Base-by-base conservation (phyloP, 2,797 vertebrate species). In the Oryzias sinensis region DNA sequence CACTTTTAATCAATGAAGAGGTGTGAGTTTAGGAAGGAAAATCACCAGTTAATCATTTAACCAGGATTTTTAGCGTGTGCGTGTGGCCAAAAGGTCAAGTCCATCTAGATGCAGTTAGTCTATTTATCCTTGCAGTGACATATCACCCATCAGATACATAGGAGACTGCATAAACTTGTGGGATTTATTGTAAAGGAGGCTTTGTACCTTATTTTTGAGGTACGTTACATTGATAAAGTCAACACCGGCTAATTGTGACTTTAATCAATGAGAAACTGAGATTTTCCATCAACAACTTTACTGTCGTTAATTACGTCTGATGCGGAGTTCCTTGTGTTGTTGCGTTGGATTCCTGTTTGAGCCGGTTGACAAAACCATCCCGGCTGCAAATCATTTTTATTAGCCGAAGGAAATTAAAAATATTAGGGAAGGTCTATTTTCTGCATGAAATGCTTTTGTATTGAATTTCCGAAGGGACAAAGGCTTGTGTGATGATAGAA, bases 1-100 rank as follows among this genome's bases (percentile, higher is more conserved):
- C 67, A 62, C 66, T 56, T 79, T 65, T 70, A 83, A 91, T 91
- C 90, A 86, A 87, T 90, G 84, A 73, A 68, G 85, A 82, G 86
- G 81, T 82, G 81, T 76, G 82, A 79, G 86, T 79, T 81, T 81
- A 59, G 59, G 73, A 66, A 65, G 70, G 64, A 81, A 89, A 84
- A 89, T 87, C 81, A 74, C 56, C 64, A 20, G 67, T 83, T 86
- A 86, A 88, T 89, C 81, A 77, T 65, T 86, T 85, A 75, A 78
- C 56, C 27, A 40, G 76, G 72, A 85, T 87, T 77, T 22, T 88
- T 60, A 83, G 83, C 77, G 80, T 22, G 56, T 59, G 63, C 49
- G 83, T 84, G 86, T 78, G 80, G 79, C 56, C 70, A 24, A 78
- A 72, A 76, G 86, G 84, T 90, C 72, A 82, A 78, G 70, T 82